Percentiles rank a stretch among this genome's conserved stretches.
These are phyloP conservation scores for Girardinichthys multiradiatus DNA, from an alignment of 2,113 vertebrate species.

Conservation along the genomic window DNA sequence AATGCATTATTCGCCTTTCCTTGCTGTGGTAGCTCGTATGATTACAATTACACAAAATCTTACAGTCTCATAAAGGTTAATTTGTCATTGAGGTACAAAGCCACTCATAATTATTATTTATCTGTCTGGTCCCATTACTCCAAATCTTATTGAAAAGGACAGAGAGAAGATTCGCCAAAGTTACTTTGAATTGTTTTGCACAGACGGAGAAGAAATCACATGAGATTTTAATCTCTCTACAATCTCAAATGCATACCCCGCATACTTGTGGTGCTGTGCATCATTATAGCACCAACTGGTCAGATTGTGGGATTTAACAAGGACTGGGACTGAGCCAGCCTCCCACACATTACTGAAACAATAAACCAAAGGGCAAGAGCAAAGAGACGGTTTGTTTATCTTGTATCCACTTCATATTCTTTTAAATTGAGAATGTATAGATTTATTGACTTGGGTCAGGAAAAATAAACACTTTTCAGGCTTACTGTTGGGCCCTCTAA, in stretches of 20 bases:
- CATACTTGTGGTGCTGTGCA: conserved; percentile 27
- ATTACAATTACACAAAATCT: conserved; percentile 22
- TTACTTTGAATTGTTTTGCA: conserved; percentile 21
- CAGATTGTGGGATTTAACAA: conserved; percentile 17
- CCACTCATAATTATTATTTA: conserved; percentile 27
- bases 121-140: conserved; percentile 26
- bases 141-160: conserved; percentile 40
- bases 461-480: neutral
- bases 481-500: neutral
- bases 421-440: neutral
- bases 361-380: conserved; percentile 25
- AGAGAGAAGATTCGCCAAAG: conserved; percentile 28
- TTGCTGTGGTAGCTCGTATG: neutral
- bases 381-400: conserved; percentile 13
- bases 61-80: neutral
- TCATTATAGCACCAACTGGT: conserved; percentile 36
- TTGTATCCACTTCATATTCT: conserved; percentile 13
- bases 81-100: conserved; percentile 9
- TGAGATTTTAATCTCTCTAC: conserved; percentile 16
- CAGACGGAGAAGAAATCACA: conserved; percentile 10
- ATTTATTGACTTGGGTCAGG: conserved; percentile 12
- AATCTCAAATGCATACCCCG: conserved; percentile 24
- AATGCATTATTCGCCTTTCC: neutral
- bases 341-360: conserved; percentile 10
- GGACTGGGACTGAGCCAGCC: conserved; percentile 12